Base-by-base conservation (phyloP, 92 coral and sea anemone genomes). In the Diadumene lineata region DNA sequence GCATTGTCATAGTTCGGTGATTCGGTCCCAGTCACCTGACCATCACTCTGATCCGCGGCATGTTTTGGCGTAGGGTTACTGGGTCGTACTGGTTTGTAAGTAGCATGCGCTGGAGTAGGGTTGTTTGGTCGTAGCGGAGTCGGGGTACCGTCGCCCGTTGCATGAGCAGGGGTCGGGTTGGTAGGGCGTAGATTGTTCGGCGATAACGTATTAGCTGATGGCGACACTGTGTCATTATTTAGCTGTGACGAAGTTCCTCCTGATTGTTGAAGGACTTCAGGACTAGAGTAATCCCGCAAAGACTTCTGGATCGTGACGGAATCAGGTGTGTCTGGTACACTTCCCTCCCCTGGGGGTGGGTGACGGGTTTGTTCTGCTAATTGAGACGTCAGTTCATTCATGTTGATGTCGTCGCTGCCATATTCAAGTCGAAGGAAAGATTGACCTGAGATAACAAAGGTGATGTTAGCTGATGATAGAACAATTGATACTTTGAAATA, bases 81-180 rank as follows among this genome's bases (percentile, higher is more conserved):
- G 51, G 97, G 97, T 34, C 97, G 86, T 56, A 84, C 23, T 0
- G 82, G 85, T 27, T 81, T 72, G 27, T 80, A 79, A 26, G 92
- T 78, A 50, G 98, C 98, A 66, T 91, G 97, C 25, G 84, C 82
- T 58, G 98, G 98, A 24, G 97, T 94, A 63, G 98, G 98, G 61
- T 96, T 96, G 48, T 86, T 84, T 64, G 99, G 98, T 60, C 98
- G 82, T 63, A 86, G 50, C 33, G 89, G 84, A 73, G 97, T 91
- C 60, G 98, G 97, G 89, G 93, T 88, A 38, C 94, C 92, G 25
- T 74, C 84, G 38, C 91, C 98, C 38, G 91, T 88, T 18, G 98
- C 98, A 72, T 94, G 98, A 11, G 85, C 97, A 57, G 98, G 98
- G 79, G 98, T 94, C 77, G 98, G 98, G 88, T 94, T 94, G 44